Percentiles rank a stretch among this genome's conserved stretches.
phyloP scores from a whole-genome alignment of 1,140 invertebrate species.

The Panagrolaimus sp. region DNA sequence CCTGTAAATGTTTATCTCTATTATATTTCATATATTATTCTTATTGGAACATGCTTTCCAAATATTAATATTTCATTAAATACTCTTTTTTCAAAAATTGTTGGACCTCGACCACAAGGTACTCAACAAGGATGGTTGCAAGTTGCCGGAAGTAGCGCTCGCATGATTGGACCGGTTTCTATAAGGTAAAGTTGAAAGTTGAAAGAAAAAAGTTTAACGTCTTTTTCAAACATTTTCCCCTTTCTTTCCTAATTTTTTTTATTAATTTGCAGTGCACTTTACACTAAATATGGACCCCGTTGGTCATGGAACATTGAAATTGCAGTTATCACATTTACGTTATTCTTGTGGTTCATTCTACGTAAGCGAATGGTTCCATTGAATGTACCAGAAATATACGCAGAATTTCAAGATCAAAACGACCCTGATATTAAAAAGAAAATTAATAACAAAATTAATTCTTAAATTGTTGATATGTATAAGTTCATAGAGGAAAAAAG shows the following conservation, averaged over 20 bases:
- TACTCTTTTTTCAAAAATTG: slow-evolving; percentile 5
- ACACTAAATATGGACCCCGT: slow-evolving; percentile 15
- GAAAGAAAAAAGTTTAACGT: too few relatives aligned
- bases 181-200: background rate
- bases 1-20: background rate
- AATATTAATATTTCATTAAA: background rate
- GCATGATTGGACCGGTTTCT: background rate
- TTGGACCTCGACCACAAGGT: background rate
- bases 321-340: slow-evolving; percentile 1
- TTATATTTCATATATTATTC: background rate
- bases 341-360: slow-evolving; percentile 5
- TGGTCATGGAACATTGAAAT: slow-evolving; percentile 8
- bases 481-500: too few relatives aligned
- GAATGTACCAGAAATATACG: slow-evolving; percentile 11
- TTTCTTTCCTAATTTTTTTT: background rate
- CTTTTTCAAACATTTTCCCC: too few relatives aligned
- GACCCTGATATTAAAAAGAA: background rate
- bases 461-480: too few relatives aligned
- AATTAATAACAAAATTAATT: background rate
- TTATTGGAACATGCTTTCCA: slow-evolving; percentile 6
- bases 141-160: background rate
- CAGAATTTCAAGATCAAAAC: slow-evolving; percentile 4
- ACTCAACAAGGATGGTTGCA: slow-evolving; percentile 6
- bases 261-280: slow-evolving; percentile 10
- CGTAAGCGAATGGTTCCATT: slow-evolving; percentile 22